Base-by-base conservation (phyloP, 2,113 vertebrate genomes). In the Accipiter virgatus region DNA sequence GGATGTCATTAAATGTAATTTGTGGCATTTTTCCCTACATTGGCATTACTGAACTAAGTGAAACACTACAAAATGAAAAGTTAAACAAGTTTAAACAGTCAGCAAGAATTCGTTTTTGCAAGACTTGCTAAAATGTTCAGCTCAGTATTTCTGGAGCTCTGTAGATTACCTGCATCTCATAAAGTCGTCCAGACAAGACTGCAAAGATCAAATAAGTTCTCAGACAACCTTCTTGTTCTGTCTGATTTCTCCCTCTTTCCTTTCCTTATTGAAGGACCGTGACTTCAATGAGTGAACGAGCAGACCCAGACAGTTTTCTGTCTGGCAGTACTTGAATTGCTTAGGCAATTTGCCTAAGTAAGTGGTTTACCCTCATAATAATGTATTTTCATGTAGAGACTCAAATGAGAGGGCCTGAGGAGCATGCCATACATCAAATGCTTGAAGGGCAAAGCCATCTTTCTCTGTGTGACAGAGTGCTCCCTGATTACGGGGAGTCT, bases 281-380 rank as follows among this genome's bases (percentile, higher is more conserved):
- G 63, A 92, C 58, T 95, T 91, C 67, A 92, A 45, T 75, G 47
- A 88, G 48, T 0, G 1, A 78, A 72, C 88, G 23, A 93, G 56
- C 70, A 95, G 83, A 86, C 82, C n/a, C 79, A 90, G 94, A 89
- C 61, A 68, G 58, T 85, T 89, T 95, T 97, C 90, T 80, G 75
- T 92, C 70, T 92, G 43, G 43, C 75, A 75, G 20, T 66, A 26
- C 59, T 95, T 82, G 75, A 95, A 94, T 58, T 82, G 73, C 79
- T 95, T 88, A 83, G 58, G 83, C 56, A 92, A 81, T 86, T 95
- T 96, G 52, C 73, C 59, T 68, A 88, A 89, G 84, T 82, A 81
- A 85, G 85, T 86, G 61, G 50, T 92, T 90, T 95, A 86, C 59
- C 50, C 47, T 94, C 21, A 31, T 78, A 92, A n/a, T 68, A 94